Percentiles rank a stretch among this genome's conserved stretches.
Conservation (phyloP, 2,113 vertebrate species). For the Sceloporus undulatus region DNA sequence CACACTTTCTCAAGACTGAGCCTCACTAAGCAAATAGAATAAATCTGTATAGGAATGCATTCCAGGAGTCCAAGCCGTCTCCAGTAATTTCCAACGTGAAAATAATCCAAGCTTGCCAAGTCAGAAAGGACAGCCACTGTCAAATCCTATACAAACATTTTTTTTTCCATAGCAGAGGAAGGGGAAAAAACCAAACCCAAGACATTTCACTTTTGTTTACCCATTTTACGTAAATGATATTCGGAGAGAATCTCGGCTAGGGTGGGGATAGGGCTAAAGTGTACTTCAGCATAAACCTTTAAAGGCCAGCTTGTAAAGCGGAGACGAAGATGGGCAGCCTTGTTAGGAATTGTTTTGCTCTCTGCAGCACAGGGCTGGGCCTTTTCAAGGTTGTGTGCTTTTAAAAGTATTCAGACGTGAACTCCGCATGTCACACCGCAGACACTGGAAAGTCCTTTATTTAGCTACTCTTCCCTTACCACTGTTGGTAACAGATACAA, state of each 20-base stretch:
- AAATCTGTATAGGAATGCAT: neutral
- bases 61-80: neutral
- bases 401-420: slow-evolving; percentile 58
- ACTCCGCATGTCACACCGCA: slow-evolving; percentile 25
- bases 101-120: slow-evolving; percentile 50
- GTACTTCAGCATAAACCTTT: slow-evolving; percentile 72
- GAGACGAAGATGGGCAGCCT: slow-evolving; percentile 70
- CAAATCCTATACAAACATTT: slow-evolving; percentile 64
- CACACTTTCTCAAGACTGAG: neutral
- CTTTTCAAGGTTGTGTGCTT: slow-evolving; percentile 63
- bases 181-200: slow-evolving; percentile 34
- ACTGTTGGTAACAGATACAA: neutral
- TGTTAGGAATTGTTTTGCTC: slow-evolving; percentile 82
- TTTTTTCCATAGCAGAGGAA: slow-evolving; percentile 58
- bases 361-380: slow-evolving; percentile 55
- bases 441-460: slow-evolving; percentile 30
- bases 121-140: slow-evolving; percentile 55
- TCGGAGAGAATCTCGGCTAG: slow-evolving; percentile 62
- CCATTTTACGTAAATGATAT: slow-evolving; percentile 72
- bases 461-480: slow-evolving; percentile 11
- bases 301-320: slow-evolving; percentile 57
- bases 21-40: neutral
- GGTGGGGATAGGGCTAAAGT: slow-evolving; percentile 37
- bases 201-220: slow-evolving; percentile 72
- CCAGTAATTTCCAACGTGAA: slow-evolving; percentile 27